phyloP scores from a whole-genome alignment of 2,113 vertebrate species.

The Canis aureus region DNA sequence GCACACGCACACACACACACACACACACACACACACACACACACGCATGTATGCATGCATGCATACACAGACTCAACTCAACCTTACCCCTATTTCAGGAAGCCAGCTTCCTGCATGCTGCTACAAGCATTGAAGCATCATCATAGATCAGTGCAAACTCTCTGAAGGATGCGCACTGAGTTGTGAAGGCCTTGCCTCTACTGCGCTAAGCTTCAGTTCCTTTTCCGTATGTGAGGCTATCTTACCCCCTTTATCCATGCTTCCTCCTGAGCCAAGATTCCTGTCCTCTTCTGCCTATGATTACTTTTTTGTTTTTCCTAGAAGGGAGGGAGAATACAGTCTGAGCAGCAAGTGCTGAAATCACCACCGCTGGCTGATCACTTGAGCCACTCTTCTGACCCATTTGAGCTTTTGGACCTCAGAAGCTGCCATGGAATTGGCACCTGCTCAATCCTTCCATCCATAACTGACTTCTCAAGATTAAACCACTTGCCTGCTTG shows the following conservation, averaged over 20 bases:
- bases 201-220: background rate
- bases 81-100: background rate
- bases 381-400: background rate
- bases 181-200: background rate
- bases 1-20: background rate
- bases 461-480: background rate
- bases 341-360: background rate
- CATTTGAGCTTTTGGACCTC: background rate
- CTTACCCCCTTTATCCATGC: background rate
- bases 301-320: background rate
- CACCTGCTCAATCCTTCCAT: background rate
- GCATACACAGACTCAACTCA: background rate
- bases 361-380: background rate
- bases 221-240: background rate
- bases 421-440: background rate
- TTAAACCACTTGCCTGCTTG: background rate
- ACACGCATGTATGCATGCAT: rapidly evolving
- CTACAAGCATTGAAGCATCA: background rate
- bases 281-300: background rate
- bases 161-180: background rate
- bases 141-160: background rate
- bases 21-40: rapidly evolving
- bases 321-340: background rate
- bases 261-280: background rate
- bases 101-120: background rate